phyloP scores from a whole-genome alignment of 2,888 invertebrate genomes.

The Byasa hedistus region DNA sequence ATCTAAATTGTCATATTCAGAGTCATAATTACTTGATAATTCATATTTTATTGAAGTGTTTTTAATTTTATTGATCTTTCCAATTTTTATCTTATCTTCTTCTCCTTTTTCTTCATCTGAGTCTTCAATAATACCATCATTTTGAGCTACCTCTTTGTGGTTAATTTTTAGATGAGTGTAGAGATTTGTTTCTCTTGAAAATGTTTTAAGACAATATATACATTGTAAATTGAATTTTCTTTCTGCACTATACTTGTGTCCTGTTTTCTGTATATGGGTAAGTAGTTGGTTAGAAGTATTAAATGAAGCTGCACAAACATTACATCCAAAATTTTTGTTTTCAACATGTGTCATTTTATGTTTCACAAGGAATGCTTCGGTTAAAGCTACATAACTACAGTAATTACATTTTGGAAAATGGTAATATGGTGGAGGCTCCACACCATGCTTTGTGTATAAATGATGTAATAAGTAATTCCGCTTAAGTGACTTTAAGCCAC shows the following conservation, averaged over 20 bases:
- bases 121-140: slow-evolving; percentile 83
- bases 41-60: slow-evolving; percentile 55
- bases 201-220: slow-evolving; percentile 87
- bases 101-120: slow-evolving; percentile 72
- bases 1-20: slow-evolving; percentile 56
- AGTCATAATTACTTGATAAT: slow-evolving; percentile 46
- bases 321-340: slow-evolving; percentile 70
- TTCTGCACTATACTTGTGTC: slow-evolving; percentile 71
- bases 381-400: slow-evolving; percentile 88
- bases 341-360: slow-evolving; percentile 84
- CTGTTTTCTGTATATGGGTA: slow-evolving; percentile 78
- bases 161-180: slow-evolving; percentile 85
- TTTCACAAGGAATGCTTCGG: slow-evolving; percentile 83
- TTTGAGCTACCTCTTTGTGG: slow-evolving; percentile 82
- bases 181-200: slow-evolving; percentile 83
- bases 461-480: slow-evolving; percentile 88
- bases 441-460: slow-evolving; percentile 88
- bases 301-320: slow-evolving; percentile 79
- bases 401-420: slow-evolving; percentile 88
- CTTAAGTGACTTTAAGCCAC: slow-evolving; percentile 87
- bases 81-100: slow-evolving; percentile 33
- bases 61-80: slow-evolving; percentile 32
- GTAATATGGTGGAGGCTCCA: slow-evolving; percentile 85
- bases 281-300: slow-evolving; percentile 60
- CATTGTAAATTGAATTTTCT: slow-evolving; percentile 79